Conservation (phyloP, 2,113 vertebrate species). For the Ancistrus triradiatus region DNA sequence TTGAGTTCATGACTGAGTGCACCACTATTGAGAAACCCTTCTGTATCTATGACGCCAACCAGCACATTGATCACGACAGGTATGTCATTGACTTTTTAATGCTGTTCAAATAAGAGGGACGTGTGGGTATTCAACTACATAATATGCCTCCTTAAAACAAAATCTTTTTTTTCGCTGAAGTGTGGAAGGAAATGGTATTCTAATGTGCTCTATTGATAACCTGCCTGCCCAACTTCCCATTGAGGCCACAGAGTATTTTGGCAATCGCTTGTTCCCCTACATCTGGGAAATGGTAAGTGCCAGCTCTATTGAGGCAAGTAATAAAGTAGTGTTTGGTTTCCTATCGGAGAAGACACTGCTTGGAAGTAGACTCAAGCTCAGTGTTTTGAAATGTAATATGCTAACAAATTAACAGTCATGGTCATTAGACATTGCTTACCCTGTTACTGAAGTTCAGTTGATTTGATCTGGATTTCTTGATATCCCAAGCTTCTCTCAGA, state of each 20-base stretch:
- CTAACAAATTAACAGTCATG: not conserved
- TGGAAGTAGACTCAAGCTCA: not conserved
- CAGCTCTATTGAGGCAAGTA: constrained; percentile 20
- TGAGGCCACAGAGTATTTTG: constrained; percentile 94
- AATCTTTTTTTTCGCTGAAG: constrained; percentile 56
- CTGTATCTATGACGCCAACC: constrained; percentile 94
- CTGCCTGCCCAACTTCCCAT: constrained; percentile 94
- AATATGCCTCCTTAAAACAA: no score
- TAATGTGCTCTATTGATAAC: constrained; percentile 99
- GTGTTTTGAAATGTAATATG: not conserved
- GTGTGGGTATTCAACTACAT: no score
- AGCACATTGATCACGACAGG: constrained; percentile 93
- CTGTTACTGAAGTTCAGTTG: not conserved
- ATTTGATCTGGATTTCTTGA: constrained; percentile 30
- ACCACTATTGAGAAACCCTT: constrained; percentile 95
- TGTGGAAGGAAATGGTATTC: constrained; percentile 89
- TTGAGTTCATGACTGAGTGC: constrained; percentile 95
- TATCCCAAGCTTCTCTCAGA: constrained; percentile 81
- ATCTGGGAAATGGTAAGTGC: constrained; percentile 94
- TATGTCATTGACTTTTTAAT: constrained; percentile 48
- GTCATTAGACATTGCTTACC: not conserved
- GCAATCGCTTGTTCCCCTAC: constrained; percentile 91
- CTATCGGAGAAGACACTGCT: constrained; percentile 11
- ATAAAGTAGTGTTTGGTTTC: constrained; percentile 7
- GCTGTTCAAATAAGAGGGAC: not conserved